These are phyloP conservation scores for Melinaea menophilus DNA, from an alignment of 2,888 invertebrate genomes.

Conservation along the genomic window DNA sequence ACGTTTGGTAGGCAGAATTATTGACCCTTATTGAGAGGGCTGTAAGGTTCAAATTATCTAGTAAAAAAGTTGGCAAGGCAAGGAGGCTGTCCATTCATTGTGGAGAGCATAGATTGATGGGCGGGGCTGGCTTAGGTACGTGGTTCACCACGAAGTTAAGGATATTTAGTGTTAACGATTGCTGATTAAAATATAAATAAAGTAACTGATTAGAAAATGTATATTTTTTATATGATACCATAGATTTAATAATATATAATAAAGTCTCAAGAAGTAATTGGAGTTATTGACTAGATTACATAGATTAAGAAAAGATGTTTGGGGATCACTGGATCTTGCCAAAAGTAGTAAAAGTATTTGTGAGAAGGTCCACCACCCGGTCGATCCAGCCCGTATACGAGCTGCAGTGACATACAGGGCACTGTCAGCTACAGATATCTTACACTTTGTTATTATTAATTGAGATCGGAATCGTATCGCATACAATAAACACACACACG, in stretches of 20 bases:
- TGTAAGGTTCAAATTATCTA: conserved; percentile 39
- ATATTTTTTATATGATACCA: too few species aligned
- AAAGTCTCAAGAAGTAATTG: background rate
- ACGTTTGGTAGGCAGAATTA: conserved; percentile 32
- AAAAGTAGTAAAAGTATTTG: too few species aligned
- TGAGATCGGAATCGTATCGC: conserved; percentile 39
- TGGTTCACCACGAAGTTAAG: conserved; percentile 56
- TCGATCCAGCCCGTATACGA: too few species aligned
- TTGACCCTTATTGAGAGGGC: conserved; percentile 29
- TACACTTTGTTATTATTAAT: background rate
- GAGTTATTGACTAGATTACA: background rate
- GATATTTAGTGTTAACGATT: conserved; percentile 46
- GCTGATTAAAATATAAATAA: conserved; percentile 8
- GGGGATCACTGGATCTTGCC: too few species aligned
- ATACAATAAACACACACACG: conserved; percentile 40
- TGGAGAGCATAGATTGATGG: conserved; percentile 73
- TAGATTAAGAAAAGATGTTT: too few species aligned
- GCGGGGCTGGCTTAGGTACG: conserved; percentile 61
- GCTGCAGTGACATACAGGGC: too few species aligned
- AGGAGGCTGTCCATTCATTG: conserved; percentile 71
- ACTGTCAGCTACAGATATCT: too few species aligned
- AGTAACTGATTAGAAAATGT: too few species aligned
- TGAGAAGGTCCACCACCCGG: too few species aligned
- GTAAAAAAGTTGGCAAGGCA: conserved; percentile 41
- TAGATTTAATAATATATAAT: too few species aligned